Evolutionary conservation across 2,113 vertebrate species (phyloP).

Genomic region (Carlito syrichta): DNA sequence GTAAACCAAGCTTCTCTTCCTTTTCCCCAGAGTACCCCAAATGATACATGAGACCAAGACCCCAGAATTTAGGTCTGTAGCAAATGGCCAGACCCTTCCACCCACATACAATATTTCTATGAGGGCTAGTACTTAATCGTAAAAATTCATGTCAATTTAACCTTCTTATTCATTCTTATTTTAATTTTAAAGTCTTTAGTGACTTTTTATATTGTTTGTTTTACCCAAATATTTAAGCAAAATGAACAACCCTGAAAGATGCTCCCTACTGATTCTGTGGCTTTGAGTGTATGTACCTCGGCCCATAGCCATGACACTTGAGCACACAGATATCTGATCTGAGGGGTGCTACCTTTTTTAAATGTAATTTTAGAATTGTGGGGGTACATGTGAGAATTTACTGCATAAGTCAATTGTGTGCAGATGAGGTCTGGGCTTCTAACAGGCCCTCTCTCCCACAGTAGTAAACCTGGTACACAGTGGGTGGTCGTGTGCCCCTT

Average conservation of each 20-base stretch:
- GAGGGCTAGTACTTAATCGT: neutral
- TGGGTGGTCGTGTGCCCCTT: too few relatives aligned
- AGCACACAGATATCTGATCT: fast-evolving
- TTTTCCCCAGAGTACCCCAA: neutral
- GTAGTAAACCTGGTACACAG: too few relatives aligned
- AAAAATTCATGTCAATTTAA: neutral
- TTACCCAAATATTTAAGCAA: neutral
- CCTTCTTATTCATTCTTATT: neutral
- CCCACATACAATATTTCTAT: neutral
- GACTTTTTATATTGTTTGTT: neutral
- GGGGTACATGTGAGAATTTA: too few relatives aligned
- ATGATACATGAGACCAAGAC: neutral
- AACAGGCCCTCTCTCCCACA: too few relatives aligned
- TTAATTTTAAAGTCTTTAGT: neutral
- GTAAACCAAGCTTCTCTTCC: neutral
- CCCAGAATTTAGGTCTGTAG: too few relatives aligned
- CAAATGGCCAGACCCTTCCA: neutral
- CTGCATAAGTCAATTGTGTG: too few relatives aligned
- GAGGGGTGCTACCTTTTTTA: too few relatives aligned
- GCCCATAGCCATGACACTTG: too few relatives aligned
- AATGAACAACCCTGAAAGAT: neutral
- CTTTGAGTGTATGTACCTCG: neutral
- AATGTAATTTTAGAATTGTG: too few relatives aligned
- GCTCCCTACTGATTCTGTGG: neutral
- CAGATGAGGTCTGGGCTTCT: too few relatives aligned